Conservation (phyloP, 2,113 vertebrate genomes). For the Choloepus hoffmanni region DNA sequence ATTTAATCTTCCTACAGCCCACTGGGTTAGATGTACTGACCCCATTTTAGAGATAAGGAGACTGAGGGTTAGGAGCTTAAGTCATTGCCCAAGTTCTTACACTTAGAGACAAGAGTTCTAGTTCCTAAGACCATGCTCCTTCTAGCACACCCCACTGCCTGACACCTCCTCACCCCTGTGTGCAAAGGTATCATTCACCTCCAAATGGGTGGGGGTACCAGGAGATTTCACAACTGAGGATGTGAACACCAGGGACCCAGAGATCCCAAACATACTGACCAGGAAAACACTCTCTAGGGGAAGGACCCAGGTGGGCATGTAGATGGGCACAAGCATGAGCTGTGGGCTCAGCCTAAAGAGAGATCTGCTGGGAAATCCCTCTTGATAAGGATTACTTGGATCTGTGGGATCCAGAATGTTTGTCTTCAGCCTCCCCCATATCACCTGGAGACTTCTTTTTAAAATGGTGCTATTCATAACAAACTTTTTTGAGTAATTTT, state of each 20-base stretch:
- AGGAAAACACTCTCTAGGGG: background rate
- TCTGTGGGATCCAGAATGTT: background rate
- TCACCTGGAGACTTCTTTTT: background rate
- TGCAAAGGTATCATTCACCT: background rate
- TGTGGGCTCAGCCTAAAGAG: background rate
- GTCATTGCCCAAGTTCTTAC: background rate
- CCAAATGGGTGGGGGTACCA: background rate
- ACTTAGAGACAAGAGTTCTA: background rate
- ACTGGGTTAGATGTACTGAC: too few relatives aligned
- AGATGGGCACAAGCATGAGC: background rate
- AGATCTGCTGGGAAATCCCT: background rate
- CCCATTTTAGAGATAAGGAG: background rate
- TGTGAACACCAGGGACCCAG: background rate
- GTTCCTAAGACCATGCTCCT: fast-evolving
- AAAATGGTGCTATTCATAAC: background rate
- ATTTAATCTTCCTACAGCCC: background rate
- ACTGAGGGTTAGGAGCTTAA: background rate
- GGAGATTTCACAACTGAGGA: background rate
- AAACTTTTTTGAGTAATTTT: conserved; percentile 23
- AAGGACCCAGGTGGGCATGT: background rate
- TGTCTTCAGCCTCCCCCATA: background rate
- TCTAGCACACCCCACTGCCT: background rate
- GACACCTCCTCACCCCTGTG: fast-evolving
- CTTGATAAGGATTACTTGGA: background rate
- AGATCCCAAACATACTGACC: background rate